Evolutionary conservation across 2,113 vertebrate species (phyloP).

Genomic region (Ardeotis arabs): DNA sequence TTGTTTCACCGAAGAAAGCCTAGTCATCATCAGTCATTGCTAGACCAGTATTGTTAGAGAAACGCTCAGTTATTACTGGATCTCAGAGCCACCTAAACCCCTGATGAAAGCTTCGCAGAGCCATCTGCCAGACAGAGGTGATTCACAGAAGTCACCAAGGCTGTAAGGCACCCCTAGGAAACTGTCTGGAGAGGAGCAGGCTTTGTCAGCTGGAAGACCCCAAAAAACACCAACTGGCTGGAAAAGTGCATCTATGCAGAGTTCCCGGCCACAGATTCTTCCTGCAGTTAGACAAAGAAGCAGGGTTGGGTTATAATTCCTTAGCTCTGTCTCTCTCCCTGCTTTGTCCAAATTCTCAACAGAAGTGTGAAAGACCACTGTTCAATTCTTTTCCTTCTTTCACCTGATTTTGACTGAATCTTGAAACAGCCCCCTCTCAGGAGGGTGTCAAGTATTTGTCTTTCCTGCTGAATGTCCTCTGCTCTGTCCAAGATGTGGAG

Average conservation of each 20-base stretch:
- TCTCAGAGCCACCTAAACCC: background rate
- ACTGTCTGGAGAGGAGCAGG: background rate
- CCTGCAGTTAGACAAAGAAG: background rate
- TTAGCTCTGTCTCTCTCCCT: background rate
- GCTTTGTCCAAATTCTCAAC: background rate
- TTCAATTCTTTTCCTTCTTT: background rate
- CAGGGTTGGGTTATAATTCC: background rate
- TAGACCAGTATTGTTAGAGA: background rate
- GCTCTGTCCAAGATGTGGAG: background rate
- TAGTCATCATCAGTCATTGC: background rate
- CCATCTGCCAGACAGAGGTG: background rate
- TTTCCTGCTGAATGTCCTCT: background rate
- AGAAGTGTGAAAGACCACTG: background rate
- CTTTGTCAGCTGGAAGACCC: background rate
- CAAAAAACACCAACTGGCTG: background rate
- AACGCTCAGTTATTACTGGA: background rate
- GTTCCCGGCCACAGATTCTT: background rate
- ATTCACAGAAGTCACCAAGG: background rate
- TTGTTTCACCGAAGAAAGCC: background rate
- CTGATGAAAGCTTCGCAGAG: background rate
- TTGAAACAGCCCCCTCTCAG: background rate
- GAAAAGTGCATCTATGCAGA: background rate
- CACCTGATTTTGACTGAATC: background rate
- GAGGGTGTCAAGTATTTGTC: background rate
- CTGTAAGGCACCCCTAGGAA: background rate